Evolutionary conservation across 2,113 vertebrate genomes (phyloP).

Genomic region (Paraplagusia blochii): DNA sequence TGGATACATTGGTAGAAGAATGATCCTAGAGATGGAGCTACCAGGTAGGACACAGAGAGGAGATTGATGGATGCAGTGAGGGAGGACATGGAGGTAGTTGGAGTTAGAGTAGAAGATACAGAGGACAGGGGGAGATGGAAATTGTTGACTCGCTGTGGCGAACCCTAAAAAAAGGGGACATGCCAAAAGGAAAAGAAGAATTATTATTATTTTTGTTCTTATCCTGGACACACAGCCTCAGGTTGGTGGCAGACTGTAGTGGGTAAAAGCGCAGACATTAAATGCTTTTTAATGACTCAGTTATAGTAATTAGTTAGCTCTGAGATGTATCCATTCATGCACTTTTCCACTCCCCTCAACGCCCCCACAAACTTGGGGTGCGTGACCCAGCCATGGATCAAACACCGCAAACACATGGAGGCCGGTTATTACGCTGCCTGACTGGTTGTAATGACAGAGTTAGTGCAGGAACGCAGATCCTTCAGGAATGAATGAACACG

Average conservation of each 20-base stretch:
- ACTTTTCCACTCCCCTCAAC: constrained; percentile 13
- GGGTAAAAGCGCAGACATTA: constrained; percentile 38
- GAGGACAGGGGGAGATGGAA: no score
- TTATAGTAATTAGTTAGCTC: constrained; percentile 56
- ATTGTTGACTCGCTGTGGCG: no score
- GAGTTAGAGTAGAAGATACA: no score
- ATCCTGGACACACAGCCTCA: constrained; percentile 3
- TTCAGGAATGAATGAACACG: constrained; percentile 48
- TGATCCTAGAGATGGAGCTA: no score
- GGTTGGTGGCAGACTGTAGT: constrained; percentile 33
- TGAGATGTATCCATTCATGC: constrained; percentile 39
- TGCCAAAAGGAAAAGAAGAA: no score
- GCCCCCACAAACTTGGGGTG: constrained; percentile 31
- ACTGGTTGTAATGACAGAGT: constrained; percentile 67
- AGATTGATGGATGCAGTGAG: no score
- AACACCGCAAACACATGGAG: constrained; percentile 55
- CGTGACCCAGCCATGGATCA: constrained; percentile 43
- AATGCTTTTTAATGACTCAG: constrained; percentile 60
- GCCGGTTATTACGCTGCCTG: constrained; percentile 60
- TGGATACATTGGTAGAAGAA: no score
- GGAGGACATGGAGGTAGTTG: no score
- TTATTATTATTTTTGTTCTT: no score
- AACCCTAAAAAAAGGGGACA: no score
- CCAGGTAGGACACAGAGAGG: no score
- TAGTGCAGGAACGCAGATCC: constrained; percentile 46